These are phyloP conservation scores for Drosophila meridiana DNA, from an alignment of 2,888 invertebrate species.

Conservation along the genomic window DNA sequence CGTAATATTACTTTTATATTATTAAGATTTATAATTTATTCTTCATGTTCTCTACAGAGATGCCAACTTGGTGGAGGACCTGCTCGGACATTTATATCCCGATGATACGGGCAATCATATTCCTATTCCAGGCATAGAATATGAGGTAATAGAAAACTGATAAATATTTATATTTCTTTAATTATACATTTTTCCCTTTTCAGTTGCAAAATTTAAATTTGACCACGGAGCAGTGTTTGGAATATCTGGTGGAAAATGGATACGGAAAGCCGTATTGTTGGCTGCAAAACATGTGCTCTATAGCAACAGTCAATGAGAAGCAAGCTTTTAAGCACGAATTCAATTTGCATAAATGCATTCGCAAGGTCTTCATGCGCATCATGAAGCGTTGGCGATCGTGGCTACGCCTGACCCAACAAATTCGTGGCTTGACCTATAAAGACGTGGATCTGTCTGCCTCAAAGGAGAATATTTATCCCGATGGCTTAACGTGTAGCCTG, in stretches of 20 bases:
- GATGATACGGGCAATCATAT: slow-evolving; percentile 62
- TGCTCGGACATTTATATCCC: slow-evolving; percentile 54
- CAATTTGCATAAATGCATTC: slow-evolving; percentile 87
- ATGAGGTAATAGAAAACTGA: slow-evolving; percentile 42
- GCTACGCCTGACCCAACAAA: slow-evolving; percentile 91
- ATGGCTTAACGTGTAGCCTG: slow-evolving; percentile 87
- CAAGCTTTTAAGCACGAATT: slow-evolving; percentile 57
- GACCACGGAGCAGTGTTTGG: slow-evolving; percentile 47
- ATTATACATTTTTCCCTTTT: background rate
- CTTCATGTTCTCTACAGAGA: slow-evolving; percentile 39
- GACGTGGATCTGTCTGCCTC: slow-evolving; percentile 75
- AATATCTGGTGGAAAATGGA: slow-evolving; percentile 83
- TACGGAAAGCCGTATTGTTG: slow-evolving; percentile 94
- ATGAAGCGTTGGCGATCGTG: slow-evolving; percentile 91
- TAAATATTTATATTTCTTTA: no score
- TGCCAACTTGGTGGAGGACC: slow-evolving; percentile 51
- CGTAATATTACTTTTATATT: background rate
- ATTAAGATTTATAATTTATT: background rate
- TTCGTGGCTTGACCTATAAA: slow-evolving; percentile 86
- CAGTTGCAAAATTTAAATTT: slow-evolving; percentile 50
- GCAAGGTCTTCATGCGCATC: slow-evolving; percentile 90
- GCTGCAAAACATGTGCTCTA: slow-evolving; percentile 95
- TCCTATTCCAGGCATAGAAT: slow-evolving; percentile 65
- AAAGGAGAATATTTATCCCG: slow-evolving; percentile 70
- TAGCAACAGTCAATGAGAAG: slow-evolving; percentile 89